Percentiles rank a stretch among this genome's conserved stretches.
These are phyloP conservation scores for Drosophila trichaetosa DNA, from an alignment of 2,888 invertebrate species.

Conservation along the genomic window DNA sequence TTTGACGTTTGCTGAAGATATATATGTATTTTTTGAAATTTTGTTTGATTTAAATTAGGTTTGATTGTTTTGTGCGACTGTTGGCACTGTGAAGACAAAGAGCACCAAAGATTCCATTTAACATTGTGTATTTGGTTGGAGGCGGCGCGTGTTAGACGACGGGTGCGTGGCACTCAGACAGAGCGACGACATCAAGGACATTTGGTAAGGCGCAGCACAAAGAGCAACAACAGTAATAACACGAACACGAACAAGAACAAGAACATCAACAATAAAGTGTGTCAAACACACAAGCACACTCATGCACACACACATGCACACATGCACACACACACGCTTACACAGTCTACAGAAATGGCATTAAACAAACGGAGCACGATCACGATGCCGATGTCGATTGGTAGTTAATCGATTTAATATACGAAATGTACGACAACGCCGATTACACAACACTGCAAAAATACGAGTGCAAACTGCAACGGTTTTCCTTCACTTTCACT, in stretches of 20 bases:
- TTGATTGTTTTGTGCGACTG: conserved; percentile 10
- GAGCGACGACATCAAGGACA: conserved; percentile 81
- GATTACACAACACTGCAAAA: conserved; percentile 70
- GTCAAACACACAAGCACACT: conserved; percentile 31
- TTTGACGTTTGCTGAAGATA: not conserved
- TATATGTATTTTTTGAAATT: not conserved
- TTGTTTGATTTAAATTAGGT: conserved; percentile 8
- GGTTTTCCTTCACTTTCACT: conserved; percentile 20
- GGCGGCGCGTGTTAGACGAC: conserved; percentile 26
- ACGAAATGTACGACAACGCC: conserved; percentile 1
- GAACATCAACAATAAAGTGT: conserved; percentile 36
- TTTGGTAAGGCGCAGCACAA: conserved; percentile 57
- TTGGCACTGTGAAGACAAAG: conserved; percentile 19
- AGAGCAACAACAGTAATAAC: conserved; percentile 49
- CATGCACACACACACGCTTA: conserved; percentile 7
- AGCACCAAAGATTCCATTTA: conserved; percentile 45
- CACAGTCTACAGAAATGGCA: conserved; percentile 2
- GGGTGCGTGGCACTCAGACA: conserved; percentile 67
- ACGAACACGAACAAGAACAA: conserved; percentile 13
- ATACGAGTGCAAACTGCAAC: conserved; percentile 23
- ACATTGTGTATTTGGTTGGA: conserved; percentile 30
- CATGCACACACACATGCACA: conserved; percentile 7
- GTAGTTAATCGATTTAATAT: conserved; percentile 42
- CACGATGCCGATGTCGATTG: conserved; percentile 43
- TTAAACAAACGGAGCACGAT: conserved; percentile 32